Evolutionary conservation across 2,113 vertebrate genomes (phyloP).

Genomic region (Sorex fumeus): DNA sequence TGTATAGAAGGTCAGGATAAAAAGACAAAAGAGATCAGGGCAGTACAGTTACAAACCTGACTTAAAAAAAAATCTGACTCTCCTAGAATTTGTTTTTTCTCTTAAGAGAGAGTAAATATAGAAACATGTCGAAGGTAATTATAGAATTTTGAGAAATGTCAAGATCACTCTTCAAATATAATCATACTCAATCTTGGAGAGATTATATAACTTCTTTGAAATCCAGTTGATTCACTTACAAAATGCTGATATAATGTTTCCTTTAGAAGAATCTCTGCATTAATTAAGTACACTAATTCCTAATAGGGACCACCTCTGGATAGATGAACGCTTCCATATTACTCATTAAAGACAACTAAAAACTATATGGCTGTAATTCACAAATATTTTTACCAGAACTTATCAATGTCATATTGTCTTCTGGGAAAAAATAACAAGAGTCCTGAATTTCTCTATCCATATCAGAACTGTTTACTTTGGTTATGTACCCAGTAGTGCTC

Average conservation of each 20-base stretch:
- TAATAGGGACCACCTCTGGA: not conserved
- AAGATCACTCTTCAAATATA: slow-evolving; percentile 51
- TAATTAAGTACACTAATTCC: not conserved
- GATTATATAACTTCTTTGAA: slow-evolving; percentile 54
- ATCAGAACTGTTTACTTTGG: not conserved
- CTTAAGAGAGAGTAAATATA: not conserved
- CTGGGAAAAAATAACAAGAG: not conserved
- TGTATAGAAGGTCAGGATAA: not conserved
- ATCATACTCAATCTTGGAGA: slow-evolving; percentile 48
- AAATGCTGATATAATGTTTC: not conserved
- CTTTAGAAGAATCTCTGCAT: not conserved
- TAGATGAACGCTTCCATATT: slow-evolving; percentile 30
- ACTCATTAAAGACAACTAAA: slow-evolving; percentile 30
- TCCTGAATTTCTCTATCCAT: not conserved
- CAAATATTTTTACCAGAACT: not conserved
- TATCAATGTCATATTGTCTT: not conserved
- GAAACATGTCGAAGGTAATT: slow-evolving; percentile 31
- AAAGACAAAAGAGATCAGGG: not conserved
- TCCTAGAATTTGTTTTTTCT: slow-evolving; percentile 6
- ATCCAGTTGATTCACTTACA: slow-evolving; percentile 4
- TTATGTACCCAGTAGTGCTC: no score
- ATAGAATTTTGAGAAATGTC: slow-evolving; percentile 45
- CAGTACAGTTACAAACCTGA: slow-evolving; percentile 28
- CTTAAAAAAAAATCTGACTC: slow-evolving; percentile 5
- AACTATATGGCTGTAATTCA: not conserved